These are phyloP conservation scores for Sebastolobus altivelis DNA, from an alignment of 2,797 vertebrate genomes.

Conservation along the genomic window DNA sequence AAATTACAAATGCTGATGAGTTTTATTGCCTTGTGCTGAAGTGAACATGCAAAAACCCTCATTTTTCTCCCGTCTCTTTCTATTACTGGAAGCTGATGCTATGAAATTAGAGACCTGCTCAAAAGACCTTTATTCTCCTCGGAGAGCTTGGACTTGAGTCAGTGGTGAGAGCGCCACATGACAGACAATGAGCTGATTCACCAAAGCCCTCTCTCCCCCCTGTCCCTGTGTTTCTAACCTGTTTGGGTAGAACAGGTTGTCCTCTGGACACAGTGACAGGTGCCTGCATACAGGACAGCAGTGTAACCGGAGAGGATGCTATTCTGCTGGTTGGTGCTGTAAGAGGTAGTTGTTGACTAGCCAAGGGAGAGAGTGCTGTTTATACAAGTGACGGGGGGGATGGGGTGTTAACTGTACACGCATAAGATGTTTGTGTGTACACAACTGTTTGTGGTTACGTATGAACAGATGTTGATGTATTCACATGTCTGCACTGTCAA, in stretches of 20 bases:
- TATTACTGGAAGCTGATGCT: conserved; percentile 45
- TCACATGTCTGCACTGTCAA: conserved; percentile 16
- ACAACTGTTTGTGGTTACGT: conserved; percentile 39
- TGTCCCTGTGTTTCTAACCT: conserved; percentile 59
- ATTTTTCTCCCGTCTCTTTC: conserved; percentile 16
- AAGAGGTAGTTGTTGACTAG: conserved; percentile 51
- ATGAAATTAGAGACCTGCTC: conserved; percentile 70
- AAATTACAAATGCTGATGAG: not conserved
- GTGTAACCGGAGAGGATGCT: conserved; percentile 79
- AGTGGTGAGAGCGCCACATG: conserved; percentile 60
- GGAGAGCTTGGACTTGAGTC: conserved; percentile 66
- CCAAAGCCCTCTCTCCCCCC: conserved; percentile 48
- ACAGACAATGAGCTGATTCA: conserved; percentile 82
- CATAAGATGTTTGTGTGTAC: conserved; percentile 33
- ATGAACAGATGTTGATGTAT: conserved; percentile 51
- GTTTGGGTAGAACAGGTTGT: conserved; percentile 80
- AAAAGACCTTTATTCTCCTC: conserved; percentile 72
- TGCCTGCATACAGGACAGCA: conserved; percentile 64
- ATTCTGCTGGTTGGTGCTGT: conserved; percentile 58
- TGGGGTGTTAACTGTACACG: conserved; percentile 31
- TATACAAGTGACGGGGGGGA: conserved; percentile 5
- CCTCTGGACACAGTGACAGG: conserved; percentile 76
- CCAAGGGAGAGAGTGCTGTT: conserved; percentile 21
- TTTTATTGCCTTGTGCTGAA: conserved; percentile 24
- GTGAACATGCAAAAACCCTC: not conserved